Percentiles rank a stretch among this genome's conserved stretches.
These are phyloP conservation scores for Plectropomus leopardus DNA, from an alignment of 2,113 vertebrate species.

Conservation along the genomic window DNA sequence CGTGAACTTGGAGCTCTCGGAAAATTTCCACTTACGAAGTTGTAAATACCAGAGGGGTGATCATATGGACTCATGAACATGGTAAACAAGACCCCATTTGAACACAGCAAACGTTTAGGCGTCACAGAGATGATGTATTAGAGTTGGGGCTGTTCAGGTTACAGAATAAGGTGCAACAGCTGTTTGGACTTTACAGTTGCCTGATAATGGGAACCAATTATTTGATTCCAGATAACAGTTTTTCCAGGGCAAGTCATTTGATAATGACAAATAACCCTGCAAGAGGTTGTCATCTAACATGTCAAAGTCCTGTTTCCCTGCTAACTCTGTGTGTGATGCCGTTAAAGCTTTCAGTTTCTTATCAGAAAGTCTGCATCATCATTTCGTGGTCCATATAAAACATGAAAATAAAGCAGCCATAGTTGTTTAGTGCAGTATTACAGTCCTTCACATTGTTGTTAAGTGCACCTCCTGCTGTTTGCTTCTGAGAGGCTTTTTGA, in stretches of 20 bases:
- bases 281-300: no score
- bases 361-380: background rate
- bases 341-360: background rate
- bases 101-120: no score
- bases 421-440: background rate
- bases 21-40: no score
- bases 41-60: no score
- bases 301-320: no score
- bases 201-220: no score
- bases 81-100: no score
- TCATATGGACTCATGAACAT: no score
- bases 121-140: background rate
- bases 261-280: background rate
- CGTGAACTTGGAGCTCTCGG: no score
- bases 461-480: background rate
- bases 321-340: background rate
- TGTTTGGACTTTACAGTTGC: no score
- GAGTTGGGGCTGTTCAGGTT: no score
- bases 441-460: background rate
- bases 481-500: background rate
- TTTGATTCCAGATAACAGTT: background rate
- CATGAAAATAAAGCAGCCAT: background rate
- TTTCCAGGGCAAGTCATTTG: background rate
- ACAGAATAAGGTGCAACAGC: no score
- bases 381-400: background rate